A percentile compares a stretch with the other conserved stretches of the same genome.
Evolutionary conservation across 2,113 vertebrate genomes (phyloP).

Genomic region (Rynchops niger): DNA sequence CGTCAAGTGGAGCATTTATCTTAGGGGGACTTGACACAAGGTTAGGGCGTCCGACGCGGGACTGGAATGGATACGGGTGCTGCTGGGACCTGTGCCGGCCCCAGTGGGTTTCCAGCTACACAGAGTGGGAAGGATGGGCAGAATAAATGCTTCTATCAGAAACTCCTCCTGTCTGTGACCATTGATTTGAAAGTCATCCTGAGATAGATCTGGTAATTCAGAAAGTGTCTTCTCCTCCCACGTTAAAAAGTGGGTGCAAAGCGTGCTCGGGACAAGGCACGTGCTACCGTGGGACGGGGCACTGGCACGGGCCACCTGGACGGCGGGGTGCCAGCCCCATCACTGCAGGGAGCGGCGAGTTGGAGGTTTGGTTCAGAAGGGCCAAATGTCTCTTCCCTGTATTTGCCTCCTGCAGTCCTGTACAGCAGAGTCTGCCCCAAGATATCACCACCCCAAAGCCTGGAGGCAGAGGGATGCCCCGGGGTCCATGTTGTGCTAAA

Average conservation of each 20-base stretch:
- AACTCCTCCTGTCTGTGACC: not conserved
- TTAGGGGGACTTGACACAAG: slow-evolving; percentile 6
- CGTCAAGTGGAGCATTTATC: not conserved
- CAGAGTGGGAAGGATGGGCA: not conserved
- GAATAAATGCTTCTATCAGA: not conserved
- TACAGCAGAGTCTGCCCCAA: not conserved
- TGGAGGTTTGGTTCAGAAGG: not conserved
- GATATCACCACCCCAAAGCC: not conserved
- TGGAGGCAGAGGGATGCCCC: not conserved
- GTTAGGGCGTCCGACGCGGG: not conserved
- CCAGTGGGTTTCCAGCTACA: not conserved
- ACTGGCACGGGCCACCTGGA: not conserved
- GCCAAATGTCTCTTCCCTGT: not conserved
- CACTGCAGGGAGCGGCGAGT: not conserved
- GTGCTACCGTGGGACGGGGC: accelerated
- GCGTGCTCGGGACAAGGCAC: accelerated
- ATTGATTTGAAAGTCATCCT: not conserved
- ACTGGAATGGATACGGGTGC: not conserved
- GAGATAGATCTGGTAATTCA: not conserved
- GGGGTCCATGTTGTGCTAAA: not conserved
- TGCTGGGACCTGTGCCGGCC: accelerated
- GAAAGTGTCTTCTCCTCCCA: not conserved
- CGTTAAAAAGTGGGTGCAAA: not conserved
- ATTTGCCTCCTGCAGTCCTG: not conserved
- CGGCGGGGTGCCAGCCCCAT: not conserved